Conservation (phyloP, 37 sponge, comb jelly and placozoan genomes). For the Aphrocallistes beatrix region DNA sequence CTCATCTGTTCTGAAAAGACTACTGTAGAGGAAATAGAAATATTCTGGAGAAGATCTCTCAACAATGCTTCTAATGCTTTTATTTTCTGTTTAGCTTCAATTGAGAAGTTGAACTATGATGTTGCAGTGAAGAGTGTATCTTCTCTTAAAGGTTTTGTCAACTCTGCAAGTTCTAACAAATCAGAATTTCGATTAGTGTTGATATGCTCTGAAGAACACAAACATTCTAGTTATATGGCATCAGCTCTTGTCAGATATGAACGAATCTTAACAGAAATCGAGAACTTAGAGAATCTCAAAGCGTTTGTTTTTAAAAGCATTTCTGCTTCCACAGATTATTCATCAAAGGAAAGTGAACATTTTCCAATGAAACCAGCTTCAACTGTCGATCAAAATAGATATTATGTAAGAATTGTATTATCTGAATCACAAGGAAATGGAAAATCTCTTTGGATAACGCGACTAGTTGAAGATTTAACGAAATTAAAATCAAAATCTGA, state of each 20-base stretch:
- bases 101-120: background rate
- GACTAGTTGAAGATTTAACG: background rate
- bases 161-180: background rate
- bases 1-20: background rate
- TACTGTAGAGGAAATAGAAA: background rate
- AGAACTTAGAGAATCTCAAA: background rate
- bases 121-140: background rate
- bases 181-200: background rate
- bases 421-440: background rate
- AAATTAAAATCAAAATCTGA: background rate
- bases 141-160: background rate
- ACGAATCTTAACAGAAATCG: background rate
- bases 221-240: conserved; percentile 1
- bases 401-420: background rate
- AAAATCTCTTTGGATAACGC: background rate
- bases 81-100: background rate
- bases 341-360: background rate
- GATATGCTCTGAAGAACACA: background rate
- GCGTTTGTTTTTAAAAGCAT: background rate
- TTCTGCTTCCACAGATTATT: background rate
- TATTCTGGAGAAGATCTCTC: background rate
- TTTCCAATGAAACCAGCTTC: background rate
- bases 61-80: background rate
- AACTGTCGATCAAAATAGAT: background rate
- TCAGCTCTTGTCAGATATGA: background rate